Percentiles rank a stretch among this genome's conserved stretches.
phyloP scores from a whole-genome alignment of 2,888 invertebrate species.

The Andricus curvator region DNA sequence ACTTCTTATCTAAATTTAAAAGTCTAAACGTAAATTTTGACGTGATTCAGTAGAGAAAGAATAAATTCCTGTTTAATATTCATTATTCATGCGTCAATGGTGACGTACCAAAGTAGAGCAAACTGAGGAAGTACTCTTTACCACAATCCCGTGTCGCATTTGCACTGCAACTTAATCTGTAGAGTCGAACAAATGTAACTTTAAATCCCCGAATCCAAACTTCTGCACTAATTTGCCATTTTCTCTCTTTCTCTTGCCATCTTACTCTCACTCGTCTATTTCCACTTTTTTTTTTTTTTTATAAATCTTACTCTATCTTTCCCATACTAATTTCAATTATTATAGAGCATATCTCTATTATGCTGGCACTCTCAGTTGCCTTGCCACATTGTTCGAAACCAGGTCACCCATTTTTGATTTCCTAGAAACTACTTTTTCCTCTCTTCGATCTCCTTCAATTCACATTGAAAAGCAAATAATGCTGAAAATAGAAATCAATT shows the following conservation, averaged over 20 bases:
- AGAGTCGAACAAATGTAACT: slow-evolving; percentile 1
- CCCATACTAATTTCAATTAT: slow-evolving; percentile 10
- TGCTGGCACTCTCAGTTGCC: not conserved
- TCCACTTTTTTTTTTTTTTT: not conserved
- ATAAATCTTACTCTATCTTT: not conserved
- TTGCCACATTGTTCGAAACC: not conserved
- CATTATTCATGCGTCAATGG: slow-evolving; percentile 9
- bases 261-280: not conserved
- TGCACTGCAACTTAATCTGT: slow-evolving; percentile 22
- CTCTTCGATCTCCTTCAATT: not conserved
- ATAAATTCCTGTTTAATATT: slow-evolving; percentile 7
- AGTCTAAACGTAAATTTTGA: not conserved
- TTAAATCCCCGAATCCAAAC: slow-evolving; percentile 11
- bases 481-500: not conserved
- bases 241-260: not conserved
- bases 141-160: slow-evolving; percentile 14
- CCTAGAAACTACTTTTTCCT: not conserved
- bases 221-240: not conserved
- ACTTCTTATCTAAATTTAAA: not conserved
- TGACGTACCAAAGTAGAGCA: slow-evolving; percentile 12
- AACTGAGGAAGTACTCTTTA: slow-evolving; percentile 13
- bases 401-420: slow-evolving; percentile 22
- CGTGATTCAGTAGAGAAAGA: not conserved
- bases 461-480: not conserved
- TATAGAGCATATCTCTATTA: not conserved